These are phyloP conservation scores for Anser brachyrhynchus DNA, from an alignment of 2,113 vertebrate species.

Conservation along the genomic window DNA sequence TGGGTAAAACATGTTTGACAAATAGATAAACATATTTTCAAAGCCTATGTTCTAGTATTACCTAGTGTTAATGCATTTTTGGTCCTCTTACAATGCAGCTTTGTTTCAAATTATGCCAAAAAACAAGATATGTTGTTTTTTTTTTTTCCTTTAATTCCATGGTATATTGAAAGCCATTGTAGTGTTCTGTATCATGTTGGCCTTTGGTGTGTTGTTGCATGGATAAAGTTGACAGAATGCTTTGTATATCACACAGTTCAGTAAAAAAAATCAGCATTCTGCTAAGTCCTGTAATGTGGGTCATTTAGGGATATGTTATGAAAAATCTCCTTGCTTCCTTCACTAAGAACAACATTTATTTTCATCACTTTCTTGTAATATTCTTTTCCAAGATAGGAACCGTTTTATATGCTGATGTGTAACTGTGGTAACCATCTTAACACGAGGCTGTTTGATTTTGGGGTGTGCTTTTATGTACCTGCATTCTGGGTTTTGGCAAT, in stretches of 20 bases:
- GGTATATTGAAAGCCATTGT: neutral
- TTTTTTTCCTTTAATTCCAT: neutral
- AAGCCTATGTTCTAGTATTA: neutral
- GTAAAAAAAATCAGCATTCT: neutral
- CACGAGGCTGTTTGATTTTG: neutral
- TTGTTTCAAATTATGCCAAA: neutral
- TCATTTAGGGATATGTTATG: neutral
- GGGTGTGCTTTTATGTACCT: neutral
- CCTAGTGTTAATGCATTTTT: neutral
- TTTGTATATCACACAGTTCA: neutral
- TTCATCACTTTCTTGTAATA: neutral
- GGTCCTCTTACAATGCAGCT: neutral
- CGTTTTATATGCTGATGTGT: fast-evolving
- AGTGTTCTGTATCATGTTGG: neutral
- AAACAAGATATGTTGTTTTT: neutral
- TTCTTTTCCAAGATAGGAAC: neutral
- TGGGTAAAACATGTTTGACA: neutral
- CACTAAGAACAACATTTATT: neutral
- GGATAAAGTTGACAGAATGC: neutral
- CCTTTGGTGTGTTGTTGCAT: neutral
- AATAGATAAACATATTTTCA: neutral
- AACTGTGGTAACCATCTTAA: neutral
- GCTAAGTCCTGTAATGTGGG: neutral
- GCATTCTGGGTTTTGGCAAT: neutral
- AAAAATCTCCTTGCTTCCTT: neutral